A percentile compares a stretch with the other conserved stretches of the same genome.
These are phyloP conservation scores for Psylliodes chrysocephalus DNA, from an alignment of 2,888 invertebrate species.

Conservation along the genomic window DNA sequence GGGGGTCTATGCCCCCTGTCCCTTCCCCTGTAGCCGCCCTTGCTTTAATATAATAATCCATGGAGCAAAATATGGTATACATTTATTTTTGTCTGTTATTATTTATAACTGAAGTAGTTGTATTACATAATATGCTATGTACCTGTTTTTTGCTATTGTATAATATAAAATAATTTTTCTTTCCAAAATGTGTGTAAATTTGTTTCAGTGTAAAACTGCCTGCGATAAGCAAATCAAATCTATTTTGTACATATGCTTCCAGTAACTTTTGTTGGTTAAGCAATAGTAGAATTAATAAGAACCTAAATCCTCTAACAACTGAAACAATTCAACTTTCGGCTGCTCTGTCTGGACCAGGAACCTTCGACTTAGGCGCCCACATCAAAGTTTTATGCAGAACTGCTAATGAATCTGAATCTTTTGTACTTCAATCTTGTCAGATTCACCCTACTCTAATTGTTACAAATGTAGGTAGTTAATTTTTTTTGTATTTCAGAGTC, in stretches of 20 bases:
- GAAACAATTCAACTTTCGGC: slow-evolving; percentile 63
- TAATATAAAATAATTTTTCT: no score
- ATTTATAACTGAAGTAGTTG: no score
- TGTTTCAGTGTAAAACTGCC: slow-evolving; percentile 37
- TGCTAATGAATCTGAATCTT: slow-evolving; percentile 49
- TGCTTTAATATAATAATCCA: no score
- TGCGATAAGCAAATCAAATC: slow-evolving; percentile 38
- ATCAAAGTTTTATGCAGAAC: slow-evolving; percentile 66
- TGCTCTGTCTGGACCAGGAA: slow-evolving; percentile 72
- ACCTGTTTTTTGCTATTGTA: no score
- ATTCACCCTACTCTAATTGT: slow-evolving; percentile 59
- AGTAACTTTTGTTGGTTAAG: slow-evolving; percentile 61
- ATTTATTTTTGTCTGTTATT: no score
- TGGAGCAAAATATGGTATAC: no score
- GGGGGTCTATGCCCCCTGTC: no score
- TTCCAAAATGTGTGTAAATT: no score
- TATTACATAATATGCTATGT: no score
- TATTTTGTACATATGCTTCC: slow-evolving; percentile 54
- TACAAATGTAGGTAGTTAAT: slow-evolving; percentile 49
- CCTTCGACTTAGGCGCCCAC: slow-evolving; percentile 74
- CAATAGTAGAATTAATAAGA: slow-evolving; percentile 55
- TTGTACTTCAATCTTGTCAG: slow-evolving; percentile 57
- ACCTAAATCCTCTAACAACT: slow-evolving; percentile 57
- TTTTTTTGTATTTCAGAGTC: slow-evolving; percentile 24
- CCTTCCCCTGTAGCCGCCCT: no score